phyloP scores from a whole-genome alignment of 2,113 vertebrate genomes.

The Gulo gulo region DNA sequence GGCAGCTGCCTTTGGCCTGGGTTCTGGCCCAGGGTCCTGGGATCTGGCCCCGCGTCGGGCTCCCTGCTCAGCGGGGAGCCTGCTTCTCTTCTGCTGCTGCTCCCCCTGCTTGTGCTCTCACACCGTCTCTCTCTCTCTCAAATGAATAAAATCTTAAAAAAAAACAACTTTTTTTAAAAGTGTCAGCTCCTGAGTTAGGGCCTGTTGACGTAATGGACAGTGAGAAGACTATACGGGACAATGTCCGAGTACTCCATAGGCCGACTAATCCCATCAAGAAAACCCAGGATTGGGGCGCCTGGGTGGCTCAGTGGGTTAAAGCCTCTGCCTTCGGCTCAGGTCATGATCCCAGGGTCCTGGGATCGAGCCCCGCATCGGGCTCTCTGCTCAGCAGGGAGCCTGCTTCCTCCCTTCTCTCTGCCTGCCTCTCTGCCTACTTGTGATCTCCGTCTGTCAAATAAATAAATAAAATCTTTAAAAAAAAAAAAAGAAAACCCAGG shows the following conservation, averaged over 20 bases:
- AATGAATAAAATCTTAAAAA: not conserved
- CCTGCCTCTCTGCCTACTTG: no score
- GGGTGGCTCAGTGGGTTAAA: no score
- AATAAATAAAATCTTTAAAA: no score
- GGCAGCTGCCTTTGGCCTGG: not conserved
- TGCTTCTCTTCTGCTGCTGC: not conserved
- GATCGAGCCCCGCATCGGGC: no score
- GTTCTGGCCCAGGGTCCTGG: not conserved
- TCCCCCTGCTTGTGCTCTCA: not conserved
- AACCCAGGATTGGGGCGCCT: no score
- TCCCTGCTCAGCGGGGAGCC: not conserved
- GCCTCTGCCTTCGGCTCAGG: no score
- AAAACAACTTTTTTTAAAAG: not conserved
- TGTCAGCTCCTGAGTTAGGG: not conserved
- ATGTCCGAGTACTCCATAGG: fast-evolving
- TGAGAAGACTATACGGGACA: fast-evolving
- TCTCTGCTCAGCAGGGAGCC: no score
- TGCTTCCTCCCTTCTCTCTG: no score
- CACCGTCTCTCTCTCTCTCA: no score
- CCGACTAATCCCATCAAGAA: fast-evolving
- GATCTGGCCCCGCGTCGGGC: fast-evolving
- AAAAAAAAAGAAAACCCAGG: no score
- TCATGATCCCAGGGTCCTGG: no score
- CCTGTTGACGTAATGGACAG: fast-evolving
- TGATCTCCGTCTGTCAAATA: no score